Evolutionary conservation across 2,888 invertebrate genomes (phyloP).

Genomic region (Alitta virens): DNA sequence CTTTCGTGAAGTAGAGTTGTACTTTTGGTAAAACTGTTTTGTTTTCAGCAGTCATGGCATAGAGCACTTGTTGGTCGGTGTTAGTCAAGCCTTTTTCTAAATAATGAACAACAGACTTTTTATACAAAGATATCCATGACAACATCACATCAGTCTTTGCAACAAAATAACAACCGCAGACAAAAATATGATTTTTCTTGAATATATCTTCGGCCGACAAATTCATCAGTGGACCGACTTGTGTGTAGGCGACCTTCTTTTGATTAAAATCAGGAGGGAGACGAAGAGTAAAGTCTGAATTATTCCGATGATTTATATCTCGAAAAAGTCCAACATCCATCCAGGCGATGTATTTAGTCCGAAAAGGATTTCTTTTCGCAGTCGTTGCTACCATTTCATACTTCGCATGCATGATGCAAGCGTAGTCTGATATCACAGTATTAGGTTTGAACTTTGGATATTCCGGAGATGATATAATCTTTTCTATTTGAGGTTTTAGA

Average conservation of each 20-base stretch:
- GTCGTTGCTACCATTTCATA: conserved; percentile 42
- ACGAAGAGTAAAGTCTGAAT: not conserved
- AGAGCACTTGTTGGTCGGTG: conserved; percentile 45
- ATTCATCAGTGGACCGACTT: not conserved
- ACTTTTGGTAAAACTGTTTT: too few relatives aligned
- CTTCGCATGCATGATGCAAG: conserved; percentile 49
- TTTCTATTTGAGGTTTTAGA: conserved; percentile 30
- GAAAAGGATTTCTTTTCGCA: conserved; percentile 32
- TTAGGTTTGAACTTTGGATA: conserved; percentile 44
- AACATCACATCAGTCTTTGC: conserved; percentile 31
- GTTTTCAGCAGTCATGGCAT: too few relatives aligned
- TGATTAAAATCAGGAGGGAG: conserved; percentile 19
- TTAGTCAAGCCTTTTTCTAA: conserved; percentile 35
- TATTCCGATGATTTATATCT: conserved; percentile 18
- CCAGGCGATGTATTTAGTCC: conserved; percentile 44
- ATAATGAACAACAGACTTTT: conserved; percentile 29
- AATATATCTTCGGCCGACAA: conserved; percentile 30
- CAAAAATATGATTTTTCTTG: conserved; percentile 35
- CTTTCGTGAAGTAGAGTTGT: too few relatives aligned
- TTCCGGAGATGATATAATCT: conserved; percentile 34
- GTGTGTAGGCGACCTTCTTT: not conserved
- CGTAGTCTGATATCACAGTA: conserved; percentile 42
- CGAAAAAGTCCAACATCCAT: conserved; percentile 47
- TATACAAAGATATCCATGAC: conserved; percentile 37
- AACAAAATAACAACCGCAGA: conserved; percentile 44